These are phyloP conservation scores for Phytoseiulus persimilis DNA, from an alignment of 2,888 invertebrate genomes.

Conservation along the genomic window DNA sequence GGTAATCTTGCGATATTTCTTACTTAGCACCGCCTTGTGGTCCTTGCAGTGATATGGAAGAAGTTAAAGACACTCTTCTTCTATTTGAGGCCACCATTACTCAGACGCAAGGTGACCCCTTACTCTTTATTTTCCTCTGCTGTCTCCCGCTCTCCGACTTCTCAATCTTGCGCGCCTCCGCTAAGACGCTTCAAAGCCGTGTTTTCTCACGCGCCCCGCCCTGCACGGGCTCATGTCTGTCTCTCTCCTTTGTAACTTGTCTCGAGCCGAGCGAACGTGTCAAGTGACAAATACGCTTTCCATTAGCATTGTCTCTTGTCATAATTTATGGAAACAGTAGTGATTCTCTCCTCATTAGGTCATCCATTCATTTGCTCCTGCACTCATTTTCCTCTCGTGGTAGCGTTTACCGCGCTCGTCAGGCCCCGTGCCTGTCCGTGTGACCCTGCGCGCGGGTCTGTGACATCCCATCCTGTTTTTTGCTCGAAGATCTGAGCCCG, in stretches of 20 bases:
- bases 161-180: not conserved
- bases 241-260: not conserved
- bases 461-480: too few species aligned
- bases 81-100: slow-evolving; percentile 33
- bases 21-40: slow-evolving; percentile 34
- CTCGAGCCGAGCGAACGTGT: not conserved
- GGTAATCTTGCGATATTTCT: slow-evolving; percentile 39
- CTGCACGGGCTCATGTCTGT: not conserved
- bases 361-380: not conserved
- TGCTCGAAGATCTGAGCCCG: too few species aligned
- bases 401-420: not conserved
- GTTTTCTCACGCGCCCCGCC: not conserved
- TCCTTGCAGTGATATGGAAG: not conserved
- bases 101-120: not conserved
- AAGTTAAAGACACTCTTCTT: slow-evolving; percentile 38
- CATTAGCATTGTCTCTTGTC: not conserved
- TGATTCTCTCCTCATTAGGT: not conserved
- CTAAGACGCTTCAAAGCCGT: not conserved
- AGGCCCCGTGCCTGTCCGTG: not conserved
- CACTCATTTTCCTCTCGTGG: not conserved
- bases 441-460: not conserved
- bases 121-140: not conserved
- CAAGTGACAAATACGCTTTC: not conserved
- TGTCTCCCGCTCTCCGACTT: not conserved
- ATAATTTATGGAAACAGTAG: not conserved